phyloP scores from a whole-genome alignment of 2,113 vertebrate species.

The Oryzias woworae region DNA sequence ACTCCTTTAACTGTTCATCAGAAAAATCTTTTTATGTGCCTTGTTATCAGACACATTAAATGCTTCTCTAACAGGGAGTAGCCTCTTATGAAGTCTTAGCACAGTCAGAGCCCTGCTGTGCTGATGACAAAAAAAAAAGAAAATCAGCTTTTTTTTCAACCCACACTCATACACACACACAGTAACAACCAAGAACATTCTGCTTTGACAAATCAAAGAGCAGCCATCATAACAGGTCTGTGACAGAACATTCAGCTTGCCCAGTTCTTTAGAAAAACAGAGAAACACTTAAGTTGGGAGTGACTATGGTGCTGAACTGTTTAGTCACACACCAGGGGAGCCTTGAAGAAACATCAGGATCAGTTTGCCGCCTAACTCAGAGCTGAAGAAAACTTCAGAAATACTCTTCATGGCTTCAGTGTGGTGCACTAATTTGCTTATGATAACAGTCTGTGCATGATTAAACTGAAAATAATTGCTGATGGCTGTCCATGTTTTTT shows the following conservation, averaged over 20 bases:
- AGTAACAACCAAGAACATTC: constrained; percentile 56
- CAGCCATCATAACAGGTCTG: constrained; percentile 20
- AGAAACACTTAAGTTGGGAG: constrained; percentile 49
- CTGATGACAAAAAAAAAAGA: constrained; percentile 48
- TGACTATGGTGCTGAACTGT: constrained; percentile 34
- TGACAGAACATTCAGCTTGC: constrained; percentile 26
- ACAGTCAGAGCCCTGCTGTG: constrained; percentile 44
- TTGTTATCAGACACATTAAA: constrained; percentile 50
- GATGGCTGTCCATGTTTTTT: not conserved
- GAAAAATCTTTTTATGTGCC: constrained; percentile 28
- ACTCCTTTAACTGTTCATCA: constrained; percentile 18
- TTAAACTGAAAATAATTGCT: not conserved
- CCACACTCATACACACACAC: constrained; percentile 64
- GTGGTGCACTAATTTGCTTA: no score
- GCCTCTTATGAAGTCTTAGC: constrained; percentile 48
- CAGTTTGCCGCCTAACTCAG: constrained; percentile 15
- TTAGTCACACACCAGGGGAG: constrained; percentile 37
- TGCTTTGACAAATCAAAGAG: constrained; percentile 41
- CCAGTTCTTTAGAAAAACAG: constrained; percentile 25
- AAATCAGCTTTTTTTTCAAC: constrained; percentile 47
- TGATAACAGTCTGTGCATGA: no score
- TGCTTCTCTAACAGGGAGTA: constrained; percentile 44
- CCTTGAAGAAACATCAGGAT: constrained; percentile 24
- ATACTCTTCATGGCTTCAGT: not conserved
- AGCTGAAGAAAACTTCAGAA: constrained; percentile 28